Evolutionary conservation across 2,113 vertebrate genomes (phyloP).

Genomic region (Dipodomys merriami): DNA sequence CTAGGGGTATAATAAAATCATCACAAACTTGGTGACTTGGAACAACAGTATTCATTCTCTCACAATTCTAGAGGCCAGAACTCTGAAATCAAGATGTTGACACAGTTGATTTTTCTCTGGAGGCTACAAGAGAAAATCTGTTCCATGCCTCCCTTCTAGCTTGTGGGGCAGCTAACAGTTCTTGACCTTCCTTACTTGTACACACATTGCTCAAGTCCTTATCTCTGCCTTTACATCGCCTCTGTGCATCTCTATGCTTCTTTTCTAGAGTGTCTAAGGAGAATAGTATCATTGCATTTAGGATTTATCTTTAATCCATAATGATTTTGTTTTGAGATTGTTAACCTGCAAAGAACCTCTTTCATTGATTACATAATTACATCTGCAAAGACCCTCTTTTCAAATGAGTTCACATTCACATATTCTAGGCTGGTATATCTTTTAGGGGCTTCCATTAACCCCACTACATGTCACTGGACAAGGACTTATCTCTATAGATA

Average conservation of each 20-base stretch:
- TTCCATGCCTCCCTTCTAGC: background rate
- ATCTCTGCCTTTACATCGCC: background rate
- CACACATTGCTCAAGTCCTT: background rate
- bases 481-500: slow-evolving; percentile 10
- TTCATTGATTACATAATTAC: background rate
- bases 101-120: background rate
- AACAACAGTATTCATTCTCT: background rate
- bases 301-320: background rate
- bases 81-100: background rate
- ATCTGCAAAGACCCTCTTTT: slow-evolving; percentile 26
- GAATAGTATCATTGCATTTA: background rate
- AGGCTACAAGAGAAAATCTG: background rate
- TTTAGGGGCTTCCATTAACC: background rate
- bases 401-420: slow-evolving; percentile 21
- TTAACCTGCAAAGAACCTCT: background rate
- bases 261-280: background rate
- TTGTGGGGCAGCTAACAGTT: background rate
- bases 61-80: slow-evolving; percentile 1
- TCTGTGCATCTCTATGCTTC: background rate
- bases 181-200: background rate
- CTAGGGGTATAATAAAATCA: background rate
- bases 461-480: background rate
- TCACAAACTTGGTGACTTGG: background rate
- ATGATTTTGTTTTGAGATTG: slow-evolving; percentile 18
- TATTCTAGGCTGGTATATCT: background rate